phyloP scores from a whole-genome alignment of 2,113 vertebrate genomes.

The Dasyprocta punctata region DNA sequence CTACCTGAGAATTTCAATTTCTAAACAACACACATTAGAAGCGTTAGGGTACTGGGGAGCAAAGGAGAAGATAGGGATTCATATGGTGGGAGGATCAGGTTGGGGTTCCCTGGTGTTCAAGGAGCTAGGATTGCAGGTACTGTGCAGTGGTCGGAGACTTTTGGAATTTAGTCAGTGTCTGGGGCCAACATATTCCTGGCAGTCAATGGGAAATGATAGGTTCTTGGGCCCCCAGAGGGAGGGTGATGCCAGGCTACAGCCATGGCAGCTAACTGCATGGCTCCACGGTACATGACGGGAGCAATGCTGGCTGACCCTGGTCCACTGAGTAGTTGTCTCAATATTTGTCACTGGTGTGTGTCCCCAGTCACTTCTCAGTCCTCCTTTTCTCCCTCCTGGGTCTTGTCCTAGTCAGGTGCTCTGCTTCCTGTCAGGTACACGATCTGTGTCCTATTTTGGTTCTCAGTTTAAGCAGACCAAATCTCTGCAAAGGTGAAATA shows the following conservation, averaged over 20 bases:
- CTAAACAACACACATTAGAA: neutral
- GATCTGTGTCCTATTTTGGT: slow-evolving; percentile 70
- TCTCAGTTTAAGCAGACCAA: slow-evolving; percentile 64
- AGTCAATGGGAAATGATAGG: neutral
- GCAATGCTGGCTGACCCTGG: neutral
- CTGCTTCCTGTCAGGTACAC: slow-evolving; percentile 70
- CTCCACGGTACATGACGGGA: neutral
- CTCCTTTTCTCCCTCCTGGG: slow-evolving; percentile 74
- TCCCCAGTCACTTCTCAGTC: slow-evolving; percentile 57
- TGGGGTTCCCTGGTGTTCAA: neutral
- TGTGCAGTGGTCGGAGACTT: neutral
- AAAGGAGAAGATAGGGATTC: neutral
- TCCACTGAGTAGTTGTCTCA: neutral
- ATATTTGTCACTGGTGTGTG: slow-evolving; percentile 5
- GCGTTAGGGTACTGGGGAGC: neutral
- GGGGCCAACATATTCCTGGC: neutral
- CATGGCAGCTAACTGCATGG: neutral
- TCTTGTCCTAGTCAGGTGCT: slow-evolving; percentile 77
- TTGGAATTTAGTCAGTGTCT: neutral
- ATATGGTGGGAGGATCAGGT: neutral
- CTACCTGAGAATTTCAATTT: slow-evolving; percentile 20
- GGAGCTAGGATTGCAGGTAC: neutral
- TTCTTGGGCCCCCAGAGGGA: neutral
- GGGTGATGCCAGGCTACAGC: neutral
- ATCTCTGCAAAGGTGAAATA: slow-evolving; percentile 24